Conservation (phyloP, 2,113 vertebrate genomes). For the Hippocampus barbouri region DNA sequence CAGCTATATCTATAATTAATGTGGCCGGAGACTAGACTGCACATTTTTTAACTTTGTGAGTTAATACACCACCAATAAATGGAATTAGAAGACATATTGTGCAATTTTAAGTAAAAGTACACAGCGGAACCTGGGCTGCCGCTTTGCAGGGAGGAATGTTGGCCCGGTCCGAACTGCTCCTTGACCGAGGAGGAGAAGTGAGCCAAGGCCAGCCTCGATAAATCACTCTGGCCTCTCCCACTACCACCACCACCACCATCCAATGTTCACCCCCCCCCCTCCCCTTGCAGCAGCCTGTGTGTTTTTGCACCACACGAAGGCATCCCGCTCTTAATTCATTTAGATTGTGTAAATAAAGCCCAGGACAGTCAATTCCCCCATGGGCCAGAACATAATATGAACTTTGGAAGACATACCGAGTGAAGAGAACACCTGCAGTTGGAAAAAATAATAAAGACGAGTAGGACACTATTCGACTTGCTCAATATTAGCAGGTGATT, state of each 20-base stretch:
- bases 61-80: neutral
- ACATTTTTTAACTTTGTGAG: neutral
- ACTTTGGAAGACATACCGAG: conserved; percentile 70
- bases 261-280: conserved; percentile 7
- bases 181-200: neutral
- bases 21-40: neutral
- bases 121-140: neutral
- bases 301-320: conserved; percentile 71
- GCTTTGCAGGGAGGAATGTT: neutral
- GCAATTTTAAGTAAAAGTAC: neutral
- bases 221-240: conserved; percentile 51
- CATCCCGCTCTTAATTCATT: conserved; percentile 78
- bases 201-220: neutral
- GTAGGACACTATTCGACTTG: conserved; percentile 3
- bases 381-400: conserved; percentile 76
- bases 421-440: conserved; percentile 69
- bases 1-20: neutral
- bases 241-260: neutral
- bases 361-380: conserved; percentile 69
- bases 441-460: conserved; percentile 13
- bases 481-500: conserved; percentile 2
- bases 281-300: conserved; percentile 52
- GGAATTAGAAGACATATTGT: neutral
- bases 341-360: conserved; percentile 77
- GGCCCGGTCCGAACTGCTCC: neutral